Conservation (phyloP, 2,113 vertebrate genomes). For the Petaurus breviceps region DNA sequence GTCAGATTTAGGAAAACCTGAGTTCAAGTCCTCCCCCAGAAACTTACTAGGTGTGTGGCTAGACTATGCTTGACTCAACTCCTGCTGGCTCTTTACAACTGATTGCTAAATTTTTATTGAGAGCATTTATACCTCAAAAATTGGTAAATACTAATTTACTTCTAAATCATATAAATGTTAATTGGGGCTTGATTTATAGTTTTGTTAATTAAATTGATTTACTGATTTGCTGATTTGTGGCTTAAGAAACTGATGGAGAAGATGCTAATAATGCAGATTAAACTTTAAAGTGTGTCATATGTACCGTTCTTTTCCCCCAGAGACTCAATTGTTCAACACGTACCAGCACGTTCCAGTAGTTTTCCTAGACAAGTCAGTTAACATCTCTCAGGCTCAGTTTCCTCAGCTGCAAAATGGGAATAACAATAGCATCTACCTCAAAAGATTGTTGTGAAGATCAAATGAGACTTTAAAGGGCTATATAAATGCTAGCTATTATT, state of each 20-base stretch:
- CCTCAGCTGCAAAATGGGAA: neutral
- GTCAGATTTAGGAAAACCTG: neutral
- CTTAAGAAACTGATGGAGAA: neutral
- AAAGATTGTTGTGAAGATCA: neutral
- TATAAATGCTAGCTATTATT: neutral
- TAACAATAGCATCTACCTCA: neutral
- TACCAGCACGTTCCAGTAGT: neutral
- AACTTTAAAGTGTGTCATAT: neutral
- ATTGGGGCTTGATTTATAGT: neutral
- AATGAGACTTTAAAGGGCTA: neutral
- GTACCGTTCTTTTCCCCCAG: neutral
- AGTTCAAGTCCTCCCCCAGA: neutral
- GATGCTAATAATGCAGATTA: neutral
- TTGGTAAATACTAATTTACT: neutral
- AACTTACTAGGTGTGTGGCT: neutral
- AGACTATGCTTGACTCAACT: neutral
- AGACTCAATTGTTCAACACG: neutral
- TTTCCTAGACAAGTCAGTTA: neutral
- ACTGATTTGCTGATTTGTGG: too few relatives aligned
- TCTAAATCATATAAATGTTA: neutral
- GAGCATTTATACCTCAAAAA: neutral
- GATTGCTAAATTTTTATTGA: neutral
- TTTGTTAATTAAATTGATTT: neutral
- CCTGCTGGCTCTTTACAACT: neutral
- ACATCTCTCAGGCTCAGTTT: neutral